phyloP scores from a whole-genome alignment of 2,888 invertebrate genomes.

The Hermaeophaga mercurialis region DNA sequence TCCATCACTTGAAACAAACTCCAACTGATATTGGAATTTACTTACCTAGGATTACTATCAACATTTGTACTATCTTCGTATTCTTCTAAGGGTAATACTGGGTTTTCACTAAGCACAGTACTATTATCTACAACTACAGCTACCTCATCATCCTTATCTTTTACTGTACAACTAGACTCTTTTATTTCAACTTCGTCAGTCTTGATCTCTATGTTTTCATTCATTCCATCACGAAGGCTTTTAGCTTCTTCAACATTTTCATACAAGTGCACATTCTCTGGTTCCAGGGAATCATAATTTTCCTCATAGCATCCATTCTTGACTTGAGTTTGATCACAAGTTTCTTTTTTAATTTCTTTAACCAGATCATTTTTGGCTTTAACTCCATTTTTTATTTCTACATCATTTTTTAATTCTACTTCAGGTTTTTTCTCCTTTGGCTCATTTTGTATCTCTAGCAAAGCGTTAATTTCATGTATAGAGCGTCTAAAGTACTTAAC shows the following conservation, averaged over 20 bases:
- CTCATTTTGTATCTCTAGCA: conserved; percentile 55
- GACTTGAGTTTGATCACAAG: conserved; percentile 13
- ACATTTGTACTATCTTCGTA: conserved; percentile 28
- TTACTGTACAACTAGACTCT: conserved; percentile 47
- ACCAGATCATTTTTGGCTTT: neutral
- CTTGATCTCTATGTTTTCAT: conserved; percentile 38
- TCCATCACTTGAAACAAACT: neutral
- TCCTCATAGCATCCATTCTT: conserved; percentile 32
- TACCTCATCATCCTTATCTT: conserved; percentile 45
- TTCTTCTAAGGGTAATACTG: conserved; percentile 34
- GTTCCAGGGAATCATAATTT: conserved; percentile 51
- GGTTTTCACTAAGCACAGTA: conserved; percentile 27
- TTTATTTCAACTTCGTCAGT: conserved; percentile 38
- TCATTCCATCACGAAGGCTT: conserved; percentile 27
- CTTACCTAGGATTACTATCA: conserved; percentile 40
- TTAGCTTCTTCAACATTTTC: conserved; percentile 50
- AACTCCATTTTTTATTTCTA: conserved; percentile 16
- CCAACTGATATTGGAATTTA: no score
- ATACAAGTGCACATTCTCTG: conserved; percentile 47
- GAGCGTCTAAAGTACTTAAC: conserved; percentile 77
- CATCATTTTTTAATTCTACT: conserved; percentile 13
- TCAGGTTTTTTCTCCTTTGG: conserved; percentile 18
- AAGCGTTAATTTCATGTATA: conserved; percentile 74
- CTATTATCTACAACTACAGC: conserved; percentile 16
- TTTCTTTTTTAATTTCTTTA: conserved; percentile 33